These are phyloP conservation scores for Bubo bubo DNA, from an alignment of 2,113 vertebrate genomes.

Conservation along the genomic window DNA sequence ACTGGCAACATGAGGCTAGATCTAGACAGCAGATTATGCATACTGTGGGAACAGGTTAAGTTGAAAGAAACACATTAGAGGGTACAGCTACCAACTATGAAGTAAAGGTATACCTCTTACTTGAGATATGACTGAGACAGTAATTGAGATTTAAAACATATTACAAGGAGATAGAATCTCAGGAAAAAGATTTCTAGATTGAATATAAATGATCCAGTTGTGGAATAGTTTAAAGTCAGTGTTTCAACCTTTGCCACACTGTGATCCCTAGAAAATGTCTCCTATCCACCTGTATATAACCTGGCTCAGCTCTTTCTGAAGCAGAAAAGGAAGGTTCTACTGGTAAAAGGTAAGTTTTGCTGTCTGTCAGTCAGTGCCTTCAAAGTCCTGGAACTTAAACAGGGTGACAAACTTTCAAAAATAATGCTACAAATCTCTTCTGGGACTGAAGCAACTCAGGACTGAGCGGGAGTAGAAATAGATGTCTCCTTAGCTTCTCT, in stretches of 20 bases:
- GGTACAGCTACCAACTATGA: neutral
- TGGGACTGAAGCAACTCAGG: neutral
- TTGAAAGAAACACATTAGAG: neutral
- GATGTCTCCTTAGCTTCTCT: neutral
- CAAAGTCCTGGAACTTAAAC: neutral
- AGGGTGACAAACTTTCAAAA: neutral
- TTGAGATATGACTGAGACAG: neutral
- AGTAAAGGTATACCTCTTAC: neutral
- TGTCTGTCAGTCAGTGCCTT: neutral
- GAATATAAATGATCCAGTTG: neutral
- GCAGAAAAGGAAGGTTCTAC: neutral
- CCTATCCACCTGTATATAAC: neutral
- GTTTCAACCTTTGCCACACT: neutral
- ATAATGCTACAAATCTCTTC: neutral
- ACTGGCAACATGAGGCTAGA: neutral
- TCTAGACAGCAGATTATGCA: neutral
- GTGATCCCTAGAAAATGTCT: neutral
- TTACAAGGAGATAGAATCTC: neutral
- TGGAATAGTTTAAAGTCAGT: neutral
- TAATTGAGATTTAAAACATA: neutral
- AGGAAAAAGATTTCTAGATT: neutral
- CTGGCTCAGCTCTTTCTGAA: neutral
- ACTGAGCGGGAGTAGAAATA: neutral
- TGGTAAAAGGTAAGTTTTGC: neutral
- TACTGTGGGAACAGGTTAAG: rapidly evolving